phyloP scores from a whole-genome alignment of 1,140 invertebrate species.

The silkworm (Bombyx mori) region ASM3026992v2 NC_085115.1:11941501-11942000 shows the following conservation, averaged over 20 bases:
- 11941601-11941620: constrained; percentile 27
- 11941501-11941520: neutral
- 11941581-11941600: constrained; percentile 44
- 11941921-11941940: too few relatives aligned
- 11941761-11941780: too few relatives aligned
- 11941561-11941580: constrained; percentile 37
- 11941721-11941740: neutral
- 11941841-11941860: too few relatives aligned
- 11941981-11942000: too few relatives aligned
- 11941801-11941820: neutral
- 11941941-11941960: too few relatives aligned
- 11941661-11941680: constrained; percentile 14
- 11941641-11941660: constrained; percentile 44
- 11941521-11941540: constrained; percentile 28
- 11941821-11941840: too few relatives aligned
- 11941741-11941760: too few relatives aligned
- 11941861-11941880: too few relatives aligned
- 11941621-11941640: constrained; percentile 36
- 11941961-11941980: too few relatives aligned
- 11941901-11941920: too few relatives aligned
- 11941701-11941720: too few relatives aligned
- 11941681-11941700: neutral
- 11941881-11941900: neutral
- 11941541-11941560: constrained; percentile 39
- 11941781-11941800: too few relatives aligned